Evolutionary conservation across 2,113 vertebrate species (phyloP).

Genomic region (Hydrolagus affinis): DNA sequence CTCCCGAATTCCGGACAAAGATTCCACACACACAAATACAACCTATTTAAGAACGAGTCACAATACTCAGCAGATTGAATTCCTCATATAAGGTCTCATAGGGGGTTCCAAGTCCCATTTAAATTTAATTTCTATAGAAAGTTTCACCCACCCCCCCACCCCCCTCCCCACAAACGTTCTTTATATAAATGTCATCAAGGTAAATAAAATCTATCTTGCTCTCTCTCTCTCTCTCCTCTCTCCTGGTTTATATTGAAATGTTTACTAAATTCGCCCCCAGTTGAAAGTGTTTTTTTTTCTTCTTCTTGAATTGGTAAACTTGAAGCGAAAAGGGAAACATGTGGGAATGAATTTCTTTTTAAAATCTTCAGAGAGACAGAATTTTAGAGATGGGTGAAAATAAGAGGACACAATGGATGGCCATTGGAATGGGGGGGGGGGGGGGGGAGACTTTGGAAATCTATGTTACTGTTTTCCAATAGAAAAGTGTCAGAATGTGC

Average conservation of each 20-base stretch:
- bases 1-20: conserved; percentile 46
- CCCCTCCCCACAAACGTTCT: not conserved
- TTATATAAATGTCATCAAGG: not conserved
- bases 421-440: conserved; percentile 11
- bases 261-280: not conserved
- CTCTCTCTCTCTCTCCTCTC: too few relatives aligned
- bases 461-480: conserved; percentile 25
- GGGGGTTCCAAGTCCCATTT: conserved; percentile 31
- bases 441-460: conserved; percentile 29
- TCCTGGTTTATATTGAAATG: not conserved
- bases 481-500: conserved; percentile 21
- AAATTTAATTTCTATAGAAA: conserved; percentile 26
- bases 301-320: not conserved
- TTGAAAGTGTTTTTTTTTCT: not conserved
- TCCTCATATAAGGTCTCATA: conserved; percentile 20
- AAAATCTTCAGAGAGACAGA: not conserved
- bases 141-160: too few relatives aligned
- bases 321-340: not conserved
- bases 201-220: not conserved
- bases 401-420: conserved; percentile 1
- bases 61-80: conserved; percentile 35
- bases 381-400: not conserved
- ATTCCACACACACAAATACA: conserved; percentile 38
- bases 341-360: not conserved
- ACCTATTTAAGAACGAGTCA: conserved; percentile 35